Conservation (phyloP, 2,797 vertebrate genomes). For the Chelidonichthys spinosus region DNA sequence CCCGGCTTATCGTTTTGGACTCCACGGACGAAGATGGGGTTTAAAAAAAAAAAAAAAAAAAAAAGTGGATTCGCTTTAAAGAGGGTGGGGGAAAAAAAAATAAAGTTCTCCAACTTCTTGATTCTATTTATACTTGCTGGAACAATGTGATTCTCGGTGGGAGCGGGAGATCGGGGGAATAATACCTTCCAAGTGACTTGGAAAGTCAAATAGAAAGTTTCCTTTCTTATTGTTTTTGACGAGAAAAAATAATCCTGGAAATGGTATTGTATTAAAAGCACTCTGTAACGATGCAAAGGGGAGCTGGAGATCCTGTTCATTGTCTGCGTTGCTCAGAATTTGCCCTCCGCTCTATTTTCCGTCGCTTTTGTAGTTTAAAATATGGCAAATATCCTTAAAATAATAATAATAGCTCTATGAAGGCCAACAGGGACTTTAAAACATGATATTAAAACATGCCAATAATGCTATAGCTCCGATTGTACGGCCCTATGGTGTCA, state of each 20-base stretch:
- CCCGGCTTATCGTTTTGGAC: slow-evolving; percentile 74
- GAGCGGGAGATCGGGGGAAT: slow-evolving; percentile 59
- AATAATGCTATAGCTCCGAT: no score
- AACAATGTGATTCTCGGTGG: slow-evolving; percentile 67
- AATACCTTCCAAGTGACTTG: slow-evolving; percentile 62
- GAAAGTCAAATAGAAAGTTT: slow-evolving; percentile 58
- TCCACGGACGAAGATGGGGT: slow-evolving; percentile 66
- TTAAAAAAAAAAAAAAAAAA: no score
- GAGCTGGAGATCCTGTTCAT: slow-evolving; percentile 34
- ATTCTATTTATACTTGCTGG: slow-evolving; percentile 76
- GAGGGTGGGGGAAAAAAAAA: slow-evolving; percentile 26
- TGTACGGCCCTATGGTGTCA: no score
- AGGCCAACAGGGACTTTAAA: not conserved
- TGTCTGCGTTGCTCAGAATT: slow-evolving; percentile 21
- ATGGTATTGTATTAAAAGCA: slow-evolving; percentile 43
- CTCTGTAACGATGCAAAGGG: slow-evolving; percentile 25
- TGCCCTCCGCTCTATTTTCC: not conserved
- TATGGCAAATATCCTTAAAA: not conserved
- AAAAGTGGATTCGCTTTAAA: slow-evolving; percentile 77
- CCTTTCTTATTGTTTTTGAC: slow-evolving; percentile 70
- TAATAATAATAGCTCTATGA: not conserved
- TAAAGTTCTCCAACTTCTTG: slow-evolving; percentile 74
- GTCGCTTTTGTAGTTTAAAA: slow-evolving; percentile 3
- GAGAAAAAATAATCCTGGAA: slow-evolving; percentile 53
- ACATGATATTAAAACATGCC: not conserved